Evolutionary conservation across 53 echinoderm and acorn worm genomes (phyloP).

Genomic region (Echinometra lucunter): DNA sequence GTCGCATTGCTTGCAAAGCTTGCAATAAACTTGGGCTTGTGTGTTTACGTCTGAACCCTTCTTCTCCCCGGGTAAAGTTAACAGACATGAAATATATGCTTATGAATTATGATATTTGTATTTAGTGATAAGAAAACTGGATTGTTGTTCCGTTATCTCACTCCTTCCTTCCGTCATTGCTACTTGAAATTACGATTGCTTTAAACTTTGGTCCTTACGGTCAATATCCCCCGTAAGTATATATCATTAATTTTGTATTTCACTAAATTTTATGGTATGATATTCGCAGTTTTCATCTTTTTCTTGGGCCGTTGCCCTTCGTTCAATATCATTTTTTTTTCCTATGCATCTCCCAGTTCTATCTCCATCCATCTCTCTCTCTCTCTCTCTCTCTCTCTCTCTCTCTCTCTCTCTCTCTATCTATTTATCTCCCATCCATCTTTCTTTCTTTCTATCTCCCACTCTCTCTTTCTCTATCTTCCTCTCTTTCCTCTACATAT

Average conservation of each 20-base stretch:
- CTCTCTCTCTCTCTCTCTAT: not conserved
- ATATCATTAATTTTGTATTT: no score
- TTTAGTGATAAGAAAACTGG: not conserved
- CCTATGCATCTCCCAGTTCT: not conserved
- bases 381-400: not conserved
- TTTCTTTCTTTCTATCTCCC: not conserved
- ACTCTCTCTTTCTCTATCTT: not conserved
- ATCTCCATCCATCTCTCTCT: not conserved
- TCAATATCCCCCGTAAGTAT: not conserved
- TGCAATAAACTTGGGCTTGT: not conserved
- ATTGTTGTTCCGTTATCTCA: not conserved
- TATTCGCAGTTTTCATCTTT: no score
- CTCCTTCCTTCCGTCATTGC: not conserved
- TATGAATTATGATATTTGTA: conserved; percentile 21
- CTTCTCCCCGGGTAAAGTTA: not conserved
- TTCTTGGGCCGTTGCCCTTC: no score
- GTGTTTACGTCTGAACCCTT: not conserved
- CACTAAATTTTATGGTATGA: no score
- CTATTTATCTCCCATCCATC: no score
- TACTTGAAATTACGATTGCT: not conserved
- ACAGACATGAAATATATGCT: not conserved
- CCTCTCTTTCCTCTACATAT: no score
- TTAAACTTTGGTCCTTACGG: not conserved
- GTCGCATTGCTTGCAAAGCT: no score
- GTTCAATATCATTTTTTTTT: not conserved